Evolutionary conservation across 2,113 vertebrate genomes (phyloP), one percentile per base, ranked within the genome.

Genomic region (Oncorhynchus mykiss): DNA sequence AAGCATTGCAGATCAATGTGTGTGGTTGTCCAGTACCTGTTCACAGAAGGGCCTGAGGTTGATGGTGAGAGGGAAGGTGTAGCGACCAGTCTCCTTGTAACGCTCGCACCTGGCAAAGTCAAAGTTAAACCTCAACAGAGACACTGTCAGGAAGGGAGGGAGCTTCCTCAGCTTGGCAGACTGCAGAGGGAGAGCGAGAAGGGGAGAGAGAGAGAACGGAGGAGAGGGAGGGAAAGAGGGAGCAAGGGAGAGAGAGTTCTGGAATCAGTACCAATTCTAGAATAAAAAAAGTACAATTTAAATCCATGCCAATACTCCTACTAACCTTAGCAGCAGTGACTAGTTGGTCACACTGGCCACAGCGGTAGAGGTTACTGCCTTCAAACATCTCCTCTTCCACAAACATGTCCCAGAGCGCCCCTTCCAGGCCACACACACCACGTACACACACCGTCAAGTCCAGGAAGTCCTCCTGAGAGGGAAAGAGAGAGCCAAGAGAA

Each of bases 41-140:
- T 98, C 96, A 92, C 95, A 98, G 84, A 97, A 99, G n/a, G 96
- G 96, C 88, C 90, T 92, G 73, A 99, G 92, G 84, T 96, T 93
- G 84, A 98, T 95, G 85, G 65, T 92, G 16, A 95, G 73, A 2
- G 97, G 98, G 79, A 99, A 99, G 0, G 91, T 89, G 51, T 97
- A 98, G 84, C 92, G 91, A 54, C 96, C 95, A 0, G 93, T 99
- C 76, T 99, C 98, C 88, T 99, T 99, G 91, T 97, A 99, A 31
- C 98, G 91, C 80, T 99, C 97, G 73, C 94, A 95, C 90, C 96
- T 99, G 86, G 93, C 86, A 81, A 96, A 96, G 87, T 98, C 96
- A 74, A 98, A 99, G 92, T 96, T 98, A 87, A 99, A 99, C 83
- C 97, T 95, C 91, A 99, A 89, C 72, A 99, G 91, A 18, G 98